Evolutionary conservation across 2,113 vertebrate genomes (phyloP).

Genomic region (Sinocyclocheilus anshuiensis): DNA sequence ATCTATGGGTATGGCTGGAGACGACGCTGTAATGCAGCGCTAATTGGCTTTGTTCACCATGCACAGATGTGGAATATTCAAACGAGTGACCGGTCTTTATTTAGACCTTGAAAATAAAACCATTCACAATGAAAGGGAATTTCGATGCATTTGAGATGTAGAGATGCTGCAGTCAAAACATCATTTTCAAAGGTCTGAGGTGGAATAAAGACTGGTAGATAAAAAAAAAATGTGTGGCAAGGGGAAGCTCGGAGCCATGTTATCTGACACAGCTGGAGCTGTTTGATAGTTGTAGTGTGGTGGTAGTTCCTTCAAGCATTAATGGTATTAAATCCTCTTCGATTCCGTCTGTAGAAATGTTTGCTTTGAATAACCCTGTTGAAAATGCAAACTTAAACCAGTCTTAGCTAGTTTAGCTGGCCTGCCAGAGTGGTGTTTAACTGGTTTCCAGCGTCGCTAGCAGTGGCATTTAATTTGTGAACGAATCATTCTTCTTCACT

Average conservation of each 20-base stretch:
- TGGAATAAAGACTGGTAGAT: neutral
- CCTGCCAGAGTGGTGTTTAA: neutral
- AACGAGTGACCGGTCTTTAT: neutral
- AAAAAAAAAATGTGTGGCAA: conserved; percentile 16
- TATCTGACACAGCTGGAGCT: conserved; percentile 31
- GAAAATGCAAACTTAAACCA: neutral
- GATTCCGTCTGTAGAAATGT: neutral
- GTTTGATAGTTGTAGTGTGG: neutral
- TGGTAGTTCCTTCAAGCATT: conserved; percentile 5
- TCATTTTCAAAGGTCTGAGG: neutral
- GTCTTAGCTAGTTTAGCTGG: neutral
- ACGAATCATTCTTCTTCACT: neutral
- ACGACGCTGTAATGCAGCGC: neutral
- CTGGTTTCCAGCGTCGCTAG: neutral
- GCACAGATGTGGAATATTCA: conserved; percentile 30
- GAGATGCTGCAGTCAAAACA: neutral
- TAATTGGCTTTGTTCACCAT: conserved; percentile 36
- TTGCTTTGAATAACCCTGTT: neutral
- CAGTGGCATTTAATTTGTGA: neutral
- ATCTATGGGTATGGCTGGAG: conserved; percentile 6
- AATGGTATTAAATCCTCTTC: conserved; percentile 3
- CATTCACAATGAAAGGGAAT: neutral
- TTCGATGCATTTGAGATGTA: neutral
- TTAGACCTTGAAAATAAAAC: neutral
- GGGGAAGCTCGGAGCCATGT: neutral